A percentile compares a stretch with the other conserved stretches of the same genome.
Conservation (phyloP, 2,888 invertebrate species). For the Drosophila eohydei region DNA sequence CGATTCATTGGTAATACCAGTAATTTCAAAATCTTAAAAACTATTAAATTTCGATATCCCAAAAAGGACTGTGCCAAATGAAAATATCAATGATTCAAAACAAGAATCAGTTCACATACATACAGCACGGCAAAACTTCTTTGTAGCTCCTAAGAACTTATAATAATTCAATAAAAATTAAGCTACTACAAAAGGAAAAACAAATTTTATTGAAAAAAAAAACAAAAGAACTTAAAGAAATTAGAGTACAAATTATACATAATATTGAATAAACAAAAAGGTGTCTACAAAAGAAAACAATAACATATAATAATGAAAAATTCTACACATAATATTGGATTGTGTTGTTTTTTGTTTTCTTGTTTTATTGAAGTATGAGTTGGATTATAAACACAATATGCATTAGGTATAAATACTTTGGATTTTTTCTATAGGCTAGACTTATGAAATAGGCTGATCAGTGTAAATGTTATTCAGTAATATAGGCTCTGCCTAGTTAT, state of each 20-base stretch:
- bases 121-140: neutral
- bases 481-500: conserved; percentile 78
- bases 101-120: neutral
- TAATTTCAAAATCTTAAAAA: too few species aligned
- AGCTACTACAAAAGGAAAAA: conserved; percentile 58
- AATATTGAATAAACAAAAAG: conserved; percentile 31
- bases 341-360: conserved; percentile 17
- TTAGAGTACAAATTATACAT: conserved; percentile 29
- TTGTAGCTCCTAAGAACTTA: neutral
- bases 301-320: conserved; percentile 32
- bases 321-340: conserved; percentile 7
- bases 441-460: conserved; percentile 53
- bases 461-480: conserved; percentile 56
- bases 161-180: conserved; percentile 12
- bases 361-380: conserved; percentile 52
- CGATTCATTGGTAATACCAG: too few species aligned
- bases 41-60: too few species aligned
- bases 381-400: conserved; percentile 48
- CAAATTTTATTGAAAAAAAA: conserved; percentile 69
- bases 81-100: neutral
- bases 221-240: conserved; percentile 68
- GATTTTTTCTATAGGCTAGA: conserved; percentile 65
- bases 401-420: conserved; percentile 75
- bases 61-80: neutral
- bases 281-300: conserved; percentile 47